Base-by-base conservation (phyloP, 2,113 vertebrate genomes). In the Onychostruthus taczanowskii region DNA sequence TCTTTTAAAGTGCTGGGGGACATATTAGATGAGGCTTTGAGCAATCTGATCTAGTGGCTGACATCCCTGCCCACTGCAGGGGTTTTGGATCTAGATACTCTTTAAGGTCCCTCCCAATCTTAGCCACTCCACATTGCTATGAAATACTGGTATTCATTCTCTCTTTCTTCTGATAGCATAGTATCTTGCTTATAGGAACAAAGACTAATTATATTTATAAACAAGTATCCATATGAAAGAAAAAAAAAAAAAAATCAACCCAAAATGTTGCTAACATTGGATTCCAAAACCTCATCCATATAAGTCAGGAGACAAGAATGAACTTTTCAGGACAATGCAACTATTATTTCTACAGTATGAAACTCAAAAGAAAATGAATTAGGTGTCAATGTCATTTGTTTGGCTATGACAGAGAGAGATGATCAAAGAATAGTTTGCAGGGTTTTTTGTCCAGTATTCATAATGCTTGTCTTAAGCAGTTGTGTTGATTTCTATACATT, bases 1-100 rank as follows among this genome's bases (percentile, higher is more conserved):
- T 30, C 3, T 28, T 37, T 52, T 6, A 10, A 30, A 39, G 33
- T n/a, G 20, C 16, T 68, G 0, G 0, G 53, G 39, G 14, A 11
- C 11, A 18, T 6, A 3, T 5, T 53, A 39, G 11, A 22, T 53
- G 47, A 9, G 13, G 22, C 20, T 47, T 41, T 53, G n/a, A 62
- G 26, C 20, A 62, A 22, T 41, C 24, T 41, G 11, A 13, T 35
- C 17, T 35, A 59, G 16, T 52, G n/a, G 9, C 5, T 61, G 11
- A 26, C 14, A 55, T 61, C 47, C 11, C 10, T 61, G 3, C 13
- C 28, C 13, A 41, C 46, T 28, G 30, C 11, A n/a, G 14, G 9
- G 3, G 3, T 24, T 53, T 52, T 68, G n/a, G 33, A n/a, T 30
- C 39, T n/a, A 41, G 11, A 47, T n/a, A 6, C 6, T 46, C 6